Evolutionary conservation across 2,113 vertebrate species (phyloP).

Genomic region (Podiceps cristatus): DNA sequence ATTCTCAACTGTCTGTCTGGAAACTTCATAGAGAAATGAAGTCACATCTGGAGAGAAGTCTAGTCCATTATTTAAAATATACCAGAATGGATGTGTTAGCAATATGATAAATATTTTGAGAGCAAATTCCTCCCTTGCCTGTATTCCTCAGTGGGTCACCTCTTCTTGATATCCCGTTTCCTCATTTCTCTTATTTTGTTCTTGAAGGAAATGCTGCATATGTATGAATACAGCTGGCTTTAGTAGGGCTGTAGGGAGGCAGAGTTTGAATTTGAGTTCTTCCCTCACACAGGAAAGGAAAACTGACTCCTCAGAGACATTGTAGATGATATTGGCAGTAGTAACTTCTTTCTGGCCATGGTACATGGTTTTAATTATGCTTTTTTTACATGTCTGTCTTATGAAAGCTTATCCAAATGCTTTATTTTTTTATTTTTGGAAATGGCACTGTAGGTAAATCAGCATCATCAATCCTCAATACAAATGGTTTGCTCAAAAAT

Average conservation of each 20-base stretch:
- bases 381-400: background rate
- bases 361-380: constrained; percentile 18
- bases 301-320: constrained; percentile 22
- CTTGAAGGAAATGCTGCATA: constrained; percentile 1
- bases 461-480: background rate
- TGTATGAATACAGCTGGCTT: constrained; percentile 42
- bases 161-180: constrained; percentile 1
- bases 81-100: background rate
- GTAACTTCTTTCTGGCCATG: background rate
- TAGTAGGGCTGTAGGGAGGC: background rate
- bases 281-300: constrained; percentile 46
- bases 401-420: background rate
- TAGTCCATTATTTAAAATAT: background rate
- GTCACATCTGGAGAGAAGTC: constrained; percentile 3
- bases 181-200: constrained; percentile 1
- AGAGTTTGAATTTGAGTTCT: background rate
- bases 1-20: background rate
- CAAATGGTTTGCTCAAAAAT: background rate
- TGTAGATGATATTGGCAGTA: constrained; percentile 28
- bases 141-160: constrained; percentile 12
- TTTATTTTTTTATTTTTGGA: background rate
- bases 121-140: background rate
- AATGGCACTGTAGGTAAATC: background rate
- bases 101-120: background rate
- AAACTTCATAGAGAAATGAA: background rate